These are phyloP conservation scores for Sminthurides bifidus DNA, from an alignment of 1,140 invertebrate genomes.

Conservation along the genomic window DNA sequence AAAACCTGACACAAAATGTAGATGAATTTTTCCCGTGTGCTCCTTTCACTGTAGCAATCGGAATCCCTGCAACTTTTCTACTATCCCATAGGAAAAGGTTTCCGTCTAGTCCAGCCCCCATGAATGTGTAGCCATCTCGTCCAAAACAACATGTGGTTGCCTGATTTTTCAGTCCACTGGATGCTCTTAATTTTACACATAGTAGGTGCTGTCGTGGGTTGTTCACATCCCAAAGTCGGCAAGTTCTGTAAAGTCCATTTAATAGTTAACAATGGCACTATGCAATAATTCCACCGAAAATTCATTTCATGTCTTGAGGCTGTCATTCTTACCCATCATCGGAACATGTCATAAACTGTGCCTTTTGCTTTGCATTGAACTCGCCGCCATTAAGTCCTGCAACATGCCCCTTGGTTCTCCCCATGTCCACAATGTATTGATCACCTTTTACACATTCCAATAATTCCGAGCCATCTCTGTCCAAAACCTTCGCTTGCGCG, in stretches of 20 bases:
- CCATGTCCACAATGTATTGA: conserved; percentile 91
- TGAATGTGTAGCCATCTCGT: conserved; percentile 76
- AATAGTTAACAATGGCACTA: too few relatives aligned
- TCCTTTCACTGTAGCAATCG: conserved; percentile 39
- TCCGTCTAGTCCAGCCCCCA: conserved; percentile 86
- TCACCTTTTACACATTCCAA: conserved; percentile 93
- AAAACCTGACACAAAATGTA: conserved; percentile 73
- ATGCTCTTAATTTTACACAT: conserved; percentile 78
- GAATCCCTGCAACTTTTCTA: conserved; percentile 47
- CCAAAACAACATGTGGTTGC: conserved; percentile 75
- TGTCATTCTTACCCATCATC: conserved; percentile 57
- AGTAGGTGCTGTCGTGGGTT: conserved; percentile 60
- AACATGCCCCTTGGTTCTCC: conserved; percentile 88
- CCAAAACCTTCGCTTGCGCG: conserved; percentile 73
- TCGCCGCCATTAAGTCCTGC: conserved; percentile 78
- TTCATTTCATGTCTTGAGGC: neutral
- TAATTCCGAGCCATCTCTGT: conserved; percentile 90
- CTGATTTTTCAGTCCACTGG: conserved; percentile 75
- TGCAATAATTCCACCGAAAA: too few relatives aligned
- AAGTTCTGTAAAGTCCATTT: conserved; percentile 46
- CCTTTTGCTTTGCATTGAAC: conserved; percentile 83
- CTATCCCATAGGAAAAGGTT: conserved; percentile 98
- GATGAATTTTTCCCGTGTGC: conserved; percentile 73
- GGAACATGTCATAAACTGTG: conserved; percentile 90
- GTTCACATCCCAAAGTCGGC: conserved; percentile 77